Percentiles rank a stretch among this genome's conserved stretches.
phyloP scores from a whole-genome alignment of 2,888 invertebrate genomes.

The Heliconius ismenius region DNA sequence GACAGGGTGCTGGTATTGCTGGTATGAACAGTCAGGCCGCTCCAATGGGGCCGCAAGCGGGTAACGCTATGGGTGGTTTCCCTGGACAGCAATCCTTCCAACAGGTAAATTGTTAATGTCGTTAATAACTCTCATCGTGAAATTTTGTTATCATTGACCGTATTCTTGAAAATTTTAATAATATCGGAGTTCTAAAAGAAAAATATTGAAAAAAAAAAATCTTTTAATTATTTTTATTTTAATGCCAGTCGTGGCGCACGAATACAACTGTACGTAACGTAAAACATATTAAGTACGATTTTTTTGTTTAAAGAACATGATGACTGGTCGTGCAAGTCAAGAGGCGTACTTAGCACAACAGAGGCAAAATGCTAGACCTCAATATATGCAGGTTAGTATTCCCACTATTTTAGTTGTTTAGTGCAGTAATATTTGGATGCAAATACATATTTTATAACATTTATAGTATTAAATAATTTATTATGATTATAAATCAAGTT shows the following conservation, averaged over 20 bases:
- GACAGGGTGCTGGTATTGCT: constrained; percentile 73
- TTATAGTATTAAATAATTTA: background rate
- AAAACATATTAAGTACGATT: background rate
- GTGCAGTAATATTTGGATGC: background rate
- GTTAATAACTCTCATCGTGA: too few relatives aligned
- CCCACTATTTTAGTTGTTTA: background rate
- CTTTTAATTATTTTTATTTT: too few relatives aligned
- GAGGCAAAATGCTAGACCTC: constrained; percentile 83
- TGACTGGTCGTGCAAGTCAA: constrained; percentile 81
- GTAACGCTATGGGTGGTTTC: constrained; percentile 76
- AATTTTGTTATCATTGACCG: too few relatives aligned
- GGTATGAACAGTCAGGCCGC: constrained; percentile 78
- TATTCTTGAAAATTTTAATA: too few relatives aligned
- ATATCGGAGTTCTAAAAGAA: too few relatives aligned
- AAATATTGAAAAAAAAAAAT: background rate
- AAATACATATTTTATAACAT: background rate
- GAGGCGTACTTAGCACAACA: constrained; percentile 83
- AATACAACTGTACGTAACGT: too few relatives aligned
- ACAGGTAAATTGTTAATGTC: constrained; percentile 59
- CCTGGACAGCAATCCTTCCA: constrained; percentile 80
- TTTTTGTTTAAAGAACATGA: constrained; percentile 80
- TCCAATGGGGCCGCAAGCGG: constrained; percentile 77
- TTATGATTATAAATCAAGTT: background rate
- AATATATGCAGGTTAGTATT: constrained; percentile 84
- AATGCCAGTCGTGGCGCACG: too few relatives aligned